These are phyloP conservation scores for Lutjanus campechanus DNA, from an alignment of 2,797 vertebrate species.

Conservation along the genomic window DNA sequence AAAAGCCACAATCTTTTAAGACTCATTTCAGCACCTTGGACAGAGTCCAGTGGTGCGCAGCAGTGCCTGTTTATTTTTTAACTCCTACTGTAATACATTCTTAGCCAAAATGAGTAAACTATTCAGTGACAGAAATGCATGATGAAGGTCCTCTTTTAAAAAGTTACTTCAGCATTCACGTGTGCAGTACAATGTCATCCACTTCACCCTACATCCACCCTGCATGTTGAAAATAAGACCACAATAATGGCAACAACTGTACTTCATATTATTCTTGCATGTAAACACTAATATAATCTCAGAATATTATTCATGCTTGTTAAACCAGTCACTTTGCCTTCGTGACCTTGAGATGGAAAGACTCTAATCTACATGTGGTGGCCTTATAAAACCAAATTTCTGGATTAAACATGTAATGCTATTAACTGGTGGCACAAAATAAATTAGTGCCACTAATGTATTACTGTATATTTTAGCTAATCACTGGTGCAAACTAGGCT, in stretches of 20 bases:
- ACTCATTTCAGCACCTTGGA: constrained; percentile 74
- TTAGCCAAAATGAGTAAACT: not conserved
- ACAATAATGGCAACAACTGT: not conserved
- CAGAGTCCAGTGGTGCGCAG: constrained; percentile 47
- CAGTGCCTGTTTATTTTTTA: constrained; percentile 4
- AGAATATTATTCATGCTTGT: not conserved
- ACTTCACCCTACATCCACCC: not conserved
- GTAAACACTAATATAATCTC: not conserved
- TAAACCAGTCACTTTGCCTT: not conserved
- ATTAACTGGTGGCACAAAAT: not conserved
- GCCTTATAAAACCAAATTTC: not conserved
- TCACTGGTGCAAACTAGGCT: not conserved
- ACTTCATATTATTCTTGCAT: not conserved
- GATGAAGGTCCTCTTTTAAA: not conserved
- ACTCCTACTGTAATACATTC: constrained; percentile 4
- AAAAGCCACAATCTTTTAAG: constrained; percentile 25
- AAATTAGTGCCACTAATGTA: not conserved
- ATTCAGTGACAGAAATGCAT: not conserved
- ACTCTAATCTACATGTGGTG: not conserved
- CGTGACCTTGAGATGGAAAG: constrained; percentile 17
- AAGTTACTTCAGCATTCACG: not conserved
- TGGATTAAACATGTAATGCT: not conserved
- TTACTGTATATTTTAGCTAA: not conserved
- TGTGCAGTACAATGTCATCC: not conserved
- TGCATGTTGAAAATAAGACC: not conserved